Evolutionary conservation across 2,113 vertebrate genomes (phyloP), one percentile per base, ranked within the genome.

Genomic region (Otolemur garnettii): DNA sequence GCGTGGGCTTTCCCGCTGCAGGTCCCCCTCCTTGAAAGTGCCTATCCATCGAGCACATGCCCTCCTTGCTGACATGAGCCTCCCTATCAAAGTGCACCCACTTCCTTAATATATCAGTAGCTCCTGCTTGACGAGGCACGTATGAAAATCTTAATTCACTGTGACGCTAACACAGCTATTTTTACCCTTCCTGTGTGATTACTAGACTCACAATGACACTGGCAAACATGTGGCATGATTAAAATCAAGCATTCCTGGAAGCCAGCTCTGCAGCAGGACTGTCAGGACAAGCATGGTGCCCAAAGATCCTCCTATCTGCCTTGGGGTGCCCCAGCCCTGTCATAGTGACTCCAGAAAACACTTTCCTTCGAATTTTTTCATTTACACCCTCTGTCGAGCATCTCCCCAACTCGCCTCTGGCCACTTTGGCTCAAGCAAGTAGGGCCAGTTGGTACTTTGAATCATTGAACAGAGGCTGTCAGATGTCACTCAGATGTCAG

Each of bases 81-180:
- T 9, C 66, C 57, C 42, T 96, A 60, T 89, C 91, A 26, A 60
- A 68, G 45, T 24, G 33, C 90, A 55, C 59, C 38, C n/a, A 0
- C 19, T 50, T 84, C 79, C 59, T 55, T 79, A 91, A 64, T 19
- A 28, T 33, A 77, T 5, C 42, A 55, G 50, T 24, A 24, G 62
- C 50, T 89, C 42, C 62, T 45, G 75, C 77, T 87, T 21, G 91
- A 69, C 53, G 1, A 33, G 79, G 53, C 53, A 60, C 59, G 13
- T 1, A 24, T 17, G 60, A 66, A 94, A 38, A 55, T n/a, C 83
- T 91, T 15, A 91, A 69, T 38, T 96, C 95, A 95, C 68, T 17
- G 69, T 96, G 97, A 95, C 94, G 42, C 62, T 45, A 15, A 15
- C 60, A 55, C 1, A 24, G 66, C 75, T 95, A 87, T 90, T 93